Percentiles rank a stretch among this genome's conserved stretches.
Conservation (phyloP, 2,888 invertebrate genomes). For the Nymphalis urticae region DNA sequence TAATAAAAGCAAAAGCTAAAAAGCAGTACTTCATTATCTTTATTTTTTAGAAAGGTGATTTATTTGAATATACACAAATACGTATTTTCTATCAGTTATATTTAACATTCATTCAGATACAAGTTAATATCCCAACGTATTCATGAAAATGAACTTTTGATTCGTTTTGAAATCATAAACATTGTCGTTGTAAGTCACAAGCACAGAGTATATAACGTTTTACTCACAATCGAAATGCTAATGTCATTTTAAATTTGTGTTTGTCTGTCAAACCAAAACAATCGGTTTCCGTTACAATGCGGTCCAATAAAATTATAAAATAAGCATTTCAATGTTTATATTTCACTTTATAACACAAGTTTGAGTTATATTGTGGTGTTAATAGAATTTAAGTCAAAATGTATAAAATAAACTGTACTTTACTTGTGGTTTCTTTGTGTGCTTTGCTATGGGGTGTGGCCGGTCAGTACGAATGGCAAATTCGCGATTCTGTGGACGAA, state of each 20-base stretch:
- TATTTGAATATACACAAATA: too few species aligned
- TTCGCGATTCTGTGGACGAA: conserved; percentile 94
- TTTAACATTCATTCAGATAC: too few species aligned
- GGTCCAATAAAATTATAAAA: conserved; percentile 11
- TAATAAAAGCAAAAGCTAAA: too few species aligned
- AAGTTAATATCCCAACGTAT: too few species aligned
- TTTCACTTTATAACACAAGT: conserved; percentile 12
- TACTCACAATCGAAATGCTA: too few species aligned
- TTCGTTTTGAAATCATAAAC: too few species aligned
- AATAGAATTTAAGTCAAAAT: conserved; percentile 50
- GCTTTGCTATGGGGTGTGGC: conserved; percentile 84
- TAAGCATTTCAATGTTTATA: conserved; percentile 10
- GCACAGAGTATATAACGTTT: too few species aligned
- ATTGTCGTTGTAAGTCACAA: too few species aligned
- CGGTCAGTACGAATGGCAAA: conserved; percentile 96
- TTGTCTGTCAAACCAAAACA: conserved; percentile 13
- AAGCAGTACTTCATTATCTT: too few species aligned
- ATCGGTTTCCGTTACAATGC: conserved; percentile 26
- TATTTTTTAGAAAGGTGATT: too few species aligned
- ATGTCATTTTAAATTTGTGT: background rate
- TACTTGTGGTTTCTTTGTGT: conserved; percentile 66
- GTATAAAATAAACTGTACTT: conserved; percentile 60
- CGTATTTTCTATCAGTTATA: too few species aligned
- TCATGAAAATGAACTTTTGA: too few species aligned
- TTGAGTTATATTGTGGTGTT: conserved; percentile 27